phyloP scores from a whole-genome alignment of 1,140 invertebrate species.

The Sitobion miscanthi region DNA sequence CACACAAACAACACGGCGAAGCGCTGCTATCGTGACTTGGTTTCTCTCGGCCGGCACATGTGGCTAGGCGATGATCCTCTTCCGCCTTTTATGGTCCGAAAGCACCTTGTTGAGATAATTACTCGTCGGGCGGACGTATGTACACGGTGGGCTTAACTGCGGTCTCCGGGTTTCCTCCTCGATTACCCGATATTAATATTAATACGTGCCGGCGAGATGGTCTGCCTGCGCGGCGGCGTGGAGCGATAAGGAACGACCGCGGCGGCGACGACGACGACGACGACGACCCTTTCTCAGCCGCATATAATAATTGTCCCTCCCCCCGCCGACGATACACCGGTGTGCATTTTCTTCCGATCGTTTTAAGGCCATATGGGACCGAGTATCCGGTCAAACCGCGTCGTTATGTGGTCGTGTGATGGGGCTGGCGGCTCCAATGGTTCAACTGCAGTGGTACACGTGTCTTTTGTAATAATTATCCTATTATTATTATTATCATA shows the following conservation, averaged over 20 bases:
- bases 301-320: not conserved
- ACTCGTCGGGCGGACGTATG: not conserved
- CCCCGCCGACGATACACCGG: not conserved
- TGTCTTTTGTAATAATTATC: constrained; percentile 18
- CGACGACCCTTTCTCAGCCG: constrained; percentile 28
- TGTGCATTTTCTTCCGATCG: not conserved
- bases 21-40: not conserved
- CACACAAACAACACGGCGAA: too few relatives aligned
- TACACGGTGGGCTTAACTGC: not conserved
- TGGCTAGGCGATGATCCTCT: not conserved
- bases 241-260: constrained; percentile 42
- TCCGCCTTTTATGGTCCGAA: not conserved
- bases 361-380: constrained; percentile 39
- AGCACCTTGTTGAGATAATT: constrained; percentile 53
- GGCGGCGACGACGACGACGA: not conserved
- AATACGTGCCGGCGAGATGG: not conserved
- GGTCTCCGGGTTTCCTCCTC: constrained; percentile 13
- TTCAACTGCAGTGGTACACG: not conserved
- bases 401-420: not conserved
- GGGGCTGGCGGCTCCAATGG: too few relatives aligned
- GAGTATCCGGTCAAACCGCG: constrained; percentile 35
- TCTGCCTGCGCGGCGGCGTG: not conserved
- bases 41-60: constrained; percentile 27
- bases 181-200: constrained; percentile 49
- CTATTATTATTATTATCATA: not conserved